phyloP scores from a whole-genome alignment of 2,888 invertebrate species.

The Corbicula japonica region DNA sequence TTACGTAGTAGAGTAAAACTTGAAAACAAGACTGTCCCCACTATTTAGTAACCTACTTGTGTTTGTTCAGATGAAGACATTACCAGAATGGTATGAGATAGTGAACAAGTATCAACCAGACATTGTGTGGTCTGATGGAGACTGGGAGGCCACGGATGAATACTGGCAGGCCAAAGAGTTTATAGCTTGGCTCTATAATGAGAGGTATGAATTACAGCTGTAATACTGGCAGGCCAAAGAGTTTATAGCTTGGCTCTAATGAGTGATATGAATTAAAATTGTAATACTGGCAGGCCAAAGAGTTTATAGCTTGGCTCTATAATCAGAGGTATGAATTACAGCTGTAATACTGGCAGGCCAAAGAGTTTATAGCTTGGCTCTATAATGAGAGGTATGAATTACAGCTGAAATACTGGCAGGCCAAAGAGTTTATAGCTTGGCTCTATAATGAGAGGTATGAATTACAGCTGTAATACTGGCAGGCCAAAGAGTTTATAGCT shows the following conservation, averaged over 20 bases:
- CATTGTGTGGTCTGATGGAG: slow-evolving; percentile 87
- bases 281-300: too few relatives aligned
- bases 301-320: slow-evolving; percentile 87
- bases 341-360: too few relatives aligned
- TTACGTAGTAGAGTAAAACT: too few relatives aligned
- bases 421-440: slow-evolving; percentile 86
- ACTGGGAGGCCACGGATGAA: slow-evolving; percentile 92
- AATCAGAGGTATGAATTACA: slow-evolving; percentile 82
- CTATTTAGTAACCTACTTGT: too few relatives aligned
- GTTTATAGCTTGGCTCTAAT: too few relatives aligned
- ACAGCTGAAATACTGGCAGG: too few relatives aligned
- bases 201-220: slow-evolving; percentile 64
- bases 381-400: slow-evolving; percentile 85
- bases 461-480: not conserved
- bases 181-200: slow-evolving; percentile 42
- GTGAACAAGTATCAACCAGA: slow-evolving; percentile 85
- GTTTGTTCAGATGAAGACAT: slow-evolving; percentile 82
- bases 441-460: slow-evolving; percentile 86
- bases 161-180: slow-evolving; percentile 87
- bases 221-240: slow-evolving; percentile 84
- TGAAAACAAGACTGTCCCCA: too few relatives aligned
- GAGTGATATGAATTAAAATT: too few relatives aligned
- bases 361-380: slow-evolving; percentile 86
- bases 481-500: slow-evolving; percentile 86
- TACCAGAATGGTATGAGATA: slow-evolving; percentile 91